Evolutionary conservation across 2,888 invertebrate genomes (phyloP).

Genomic region (Caenorhabditis wallacei): DNA sequence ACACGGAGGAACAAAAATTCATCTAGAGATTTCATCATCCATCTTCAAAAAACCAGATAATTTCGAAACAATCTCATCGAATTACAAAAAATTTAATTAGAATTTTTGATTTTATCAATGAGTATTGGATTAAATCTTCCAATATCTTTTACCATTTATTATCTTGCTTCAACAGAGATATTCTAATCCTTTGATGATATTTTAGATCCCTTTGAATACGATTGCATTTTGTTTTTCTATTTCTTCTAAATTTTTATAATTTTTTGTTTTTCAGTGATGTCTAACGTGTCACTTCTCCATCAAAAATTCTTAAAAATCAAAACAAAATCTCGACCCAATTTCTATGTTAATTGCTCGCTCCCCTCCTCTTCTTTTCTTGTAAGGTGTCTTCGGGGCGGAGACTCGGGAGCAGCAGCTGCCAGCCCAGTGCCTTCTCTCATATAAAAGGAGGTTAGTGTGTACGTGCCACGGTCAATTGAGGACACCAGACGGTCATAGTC

Average conservation of each 20-base stretch:
- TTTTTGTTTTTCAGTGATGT: not conserved
- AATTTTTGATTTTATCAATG: too few species aligned
- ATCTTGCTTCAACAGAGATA: too few species aligned
- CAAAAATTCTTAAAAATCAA: not conserved
- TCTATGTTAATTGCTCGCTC: constrained; percentile 44
- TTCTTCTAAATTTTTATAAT: not conserved
- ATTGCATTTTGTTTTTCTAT: too few species aligned
- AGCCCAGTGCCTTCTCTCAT: constrained; percentile 45
- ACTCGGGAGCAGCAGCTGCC: constrained; percentile 63
- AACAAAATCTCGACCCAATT: constrained; percentile 53
- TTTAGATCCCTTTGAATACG: too few species aligned
- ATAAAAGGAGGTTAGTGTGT: constrained; percentile 56
- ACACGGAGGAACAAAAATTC: not conserved
- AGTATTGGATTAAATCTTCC: too few species aligned
- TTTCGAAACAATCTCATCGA: too few species aligned
- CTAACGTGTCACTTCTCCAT: not conserved
- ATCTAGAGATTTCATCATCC: too few species aligned
- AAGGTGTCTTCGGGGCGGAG: constrained; percentile 58
- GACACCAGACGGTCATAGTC: constrained; percentile 45
- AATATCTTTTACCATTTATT: too few species aligned
- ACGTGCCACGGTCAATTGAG: constrained; percentile 63
- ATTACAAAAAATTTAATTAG: too few species aligned
- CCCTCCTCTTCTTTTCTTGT: constrained; percentile 4
- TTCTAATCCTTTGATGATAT: too few species aligned
- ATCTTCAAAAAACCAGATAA: too few species aligned